phyloP scores from a whole-genome alignment of 2,113 vertebrate genomes.

The Grammomys surdaster region DNA sequence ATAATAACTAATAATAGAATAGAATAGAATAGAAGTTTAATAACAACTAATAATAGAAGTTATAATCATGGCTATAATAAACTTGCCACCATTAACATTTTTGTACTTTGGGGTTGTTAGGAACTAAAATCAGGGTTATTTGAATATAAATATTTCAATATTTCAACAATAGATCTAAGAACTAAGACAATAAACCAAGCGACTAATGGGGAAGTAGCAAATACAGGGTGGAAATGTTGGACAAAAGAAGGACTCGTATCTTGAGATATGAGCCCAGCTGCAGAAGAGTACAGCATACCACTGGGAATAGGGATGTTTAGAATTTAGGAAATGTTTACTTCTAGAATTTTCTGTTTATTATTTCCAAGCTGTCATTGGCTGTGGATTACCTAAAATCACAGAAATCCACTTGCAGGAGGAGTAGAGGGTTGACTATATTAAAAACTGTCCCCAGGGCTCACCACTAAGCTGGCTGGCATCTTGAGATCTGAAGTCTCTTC shows the following conservation, averaged over 20 bases:
- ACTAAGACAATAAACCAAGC: background rate
- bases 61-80: background rate
- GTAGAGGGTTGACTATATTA: background rate
- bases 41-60: background rate
- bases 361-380: background rate
- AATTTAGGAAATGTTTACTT: background rate
- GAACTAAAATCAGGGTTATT: background rate
- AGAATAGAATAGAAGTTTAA: too few species aligned
- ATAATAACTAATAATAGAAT: background rate
- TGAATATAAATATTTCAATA: background rate
- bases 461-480: too few species aligned
- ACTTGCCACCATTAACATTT: background rate
- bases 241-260: background rate
- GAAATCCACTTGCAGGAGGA: background rate
- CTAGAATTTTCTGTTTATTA: background rate
- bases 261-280: background rate
- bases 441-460: background rate
- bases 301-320: background rate
- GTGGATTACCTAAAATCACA: background rate
- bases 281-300: background rate
- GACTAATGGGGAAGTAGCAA: background rate
- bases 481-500: background rate
- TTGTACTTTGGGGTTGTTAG: background rate
- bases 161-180: background rate
- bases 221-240: background rate